phyloP scores from a whole-genome alignment of 2,797 vertebrate genomes.

The Decapterus maruadsi region DNA sequence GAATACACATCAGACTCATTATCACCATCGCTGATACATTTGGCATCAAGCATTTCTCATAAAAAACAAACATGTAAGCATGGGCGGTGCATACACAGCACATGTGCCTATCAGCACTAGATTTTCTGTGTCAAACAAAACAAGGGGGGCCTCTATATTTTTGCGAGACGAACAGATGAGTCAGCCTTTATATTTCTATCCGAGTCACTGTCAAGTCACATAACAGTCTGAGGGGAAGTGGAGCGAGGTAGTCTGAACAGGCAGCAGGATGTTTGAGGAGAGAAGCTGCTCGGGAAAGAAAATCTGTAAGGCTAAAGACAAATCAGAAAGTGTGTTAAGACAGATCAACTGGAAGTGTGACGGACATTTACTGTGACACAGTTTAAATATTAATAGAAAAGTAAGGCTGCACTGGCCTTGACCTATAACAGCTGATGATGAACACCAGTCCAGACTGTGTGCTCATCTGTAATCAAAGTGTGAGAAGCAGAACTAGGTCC shows the following conservation, averaged over 20 bases:
- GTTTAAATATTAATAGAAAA: not conserved
- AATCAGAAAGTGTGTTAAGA: not conserved
- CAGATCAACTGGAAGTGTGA: not conserved
- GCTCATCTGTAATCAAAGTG: too few species aligned
- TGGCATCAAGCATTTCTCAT: slow-evolving; percentile 1
- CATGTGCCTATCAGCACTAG: not conserved
- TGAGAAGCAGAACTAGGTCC: too few species aligned
- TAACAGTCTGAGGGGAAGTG: slow-evolving; percentile 40
- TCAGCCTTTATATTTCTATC: slow-evolving; percentile 50
- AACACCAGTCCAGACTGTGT: slow-evolving; percentile 1
- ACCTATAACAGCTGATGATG: slow-evolving; percentile 3
- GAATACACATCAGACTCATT: too few species aligned
- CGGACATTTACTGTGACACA: not conserved
- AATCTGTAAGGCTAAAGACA: slow-evolving; percentile 2
- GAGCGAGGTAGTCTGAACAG: slow-evolving; percentile 39
- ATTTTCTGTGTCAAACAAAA: slow-evolving; percentile 6
- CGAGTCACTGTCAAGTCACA: slow-evolving; percentile 44
- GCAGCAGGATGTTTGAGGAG: slow-evolving; percentile 15
- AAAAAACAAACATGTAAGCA: not conserved
- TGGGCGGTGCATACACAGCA: not conserved
- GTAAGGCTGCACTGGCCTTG: slow-evolving; percentile 6
- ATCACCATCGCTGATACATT: not conserved
- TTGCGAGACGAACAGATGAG: slow-evolving; percentile 33
- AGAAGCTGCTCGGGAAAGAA: not conserved
- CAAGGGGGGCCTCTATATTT: not conserved